Evolutionary conservation across 2,888 invertebrate genomes (phyloP), one percentile per base, ranked within the genome.

Genomic region (Stegophylla sp.): DNA sequence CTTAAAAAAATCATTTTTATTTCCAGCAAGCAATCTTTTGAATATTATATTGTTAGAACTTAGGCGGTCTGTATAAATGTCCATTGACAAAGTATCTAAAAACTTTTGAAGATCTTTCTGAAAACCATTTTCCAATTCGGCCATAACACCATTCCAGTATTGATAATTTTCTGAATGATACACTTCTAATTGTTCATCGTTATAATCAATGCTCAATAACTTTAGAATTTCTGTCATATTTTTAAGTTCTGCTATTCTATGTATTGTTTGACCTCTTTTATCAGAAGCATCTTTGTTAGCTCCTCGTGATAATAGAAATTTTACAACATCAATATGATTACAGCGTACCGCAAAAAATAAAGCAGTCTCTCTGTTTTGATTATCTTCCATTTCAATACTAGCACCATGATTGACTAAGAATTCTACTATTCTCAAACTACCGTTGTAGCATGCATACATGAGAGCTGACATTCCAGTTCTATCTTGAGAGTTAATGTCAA

Each of bases 51-150:
- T 61, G 17, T 63, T 71, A 4, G 71, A 71, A 51, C 23, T 12
- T 12, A 79, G 17, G n/a, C 17, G 15, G n/a, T 61, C 20, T 48
- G 28, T 5, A 79, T 71, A 79, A 2, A 61, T 23, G 1, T 61
- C 71, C 61, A 79, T 63, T 41, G 79, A 79, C 41, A 79, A 71
- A n/a, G n/a, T 48, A 41, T 79, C 41, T 28, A 79, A 71, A 48
- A 79, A 79, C 23, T 2, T 9, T 61, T 51, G n/a, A 9, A 71
- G n/a, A n/a, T 79, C 79, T 41, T 23, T 17, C 23, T 34, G 23
- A 71, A 71, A 79, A 45, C 79, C 79, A 63, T 79, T 71, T 69
- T 61, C 48, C 17, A 79, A 51, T 51, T 79, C 79, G 41, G 28
- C 9, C 45, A 79, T 71, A 34, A 79, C 71, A 51, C 41, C 28